phyloP scores from a whole-genome alignment of 2,888 invertebrate species.

The Pheosia tremula region DNA sequence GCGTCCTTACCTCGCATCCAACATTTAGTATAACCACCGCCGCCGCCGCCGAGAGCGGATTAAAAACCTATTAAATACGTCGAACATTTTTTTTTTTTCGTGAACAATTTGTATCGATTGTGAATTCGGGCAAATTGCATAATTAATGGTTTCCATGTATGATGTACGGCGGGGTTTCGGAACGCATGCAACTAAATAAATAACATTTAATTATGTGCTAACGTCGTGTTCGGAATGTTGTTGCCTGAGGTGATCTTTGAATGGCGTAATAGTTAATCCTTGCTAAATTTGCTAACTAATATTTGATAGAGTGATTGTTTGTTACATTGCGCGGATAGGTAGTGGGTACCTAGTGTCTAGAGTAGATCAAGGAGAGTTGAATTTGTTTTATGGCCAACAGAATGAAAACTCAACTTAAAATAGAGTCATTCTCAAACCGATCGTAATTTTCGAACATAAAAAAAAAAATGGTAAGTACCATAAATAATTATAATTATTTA shows the following conservation, averaged over 20 bases:
- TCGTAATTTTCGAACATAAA: too few species aligned
- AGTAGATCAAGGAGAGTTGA: too few species aligned
- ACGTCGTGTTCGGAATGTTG: constrained; percentile 3
- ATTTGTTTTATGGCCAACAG: too few species aligned
- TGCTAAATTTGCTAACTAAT: not conserved
- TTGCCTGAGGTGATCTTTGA: not conserved
- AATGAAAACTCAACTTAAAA: too few species aligned
- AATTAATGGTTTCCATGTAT: constrained; percentile 45
- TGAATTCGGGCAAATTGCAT: constrained; percentile 57
- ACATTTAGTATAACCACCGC: constrained; percentile 21
- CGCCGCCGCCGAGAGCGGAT: constrained; percentile 35
- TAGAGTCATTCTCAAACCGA: too few species aligned
- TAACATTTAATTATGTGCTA: constrained; percentile 27
- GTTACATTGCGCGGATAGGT: too few species aligned
- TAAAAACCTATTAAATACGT: constrained; percentile 54
- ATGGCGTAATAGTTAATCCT: not conserved
- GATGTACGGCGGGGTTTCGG: constrained; percentile 25
- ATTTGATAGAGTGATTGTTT: not conserved
- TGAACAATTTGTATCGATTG: constrained; percentile 48
- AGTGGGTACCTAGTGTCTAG: too few species aligned
- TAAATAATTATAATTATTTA: too few species aligned
- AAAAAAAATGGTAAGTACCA: too few species aligned
- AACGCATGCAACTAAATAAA: constrained; percentile 31
- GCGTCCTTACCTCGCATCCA: constrained; percentile 20
- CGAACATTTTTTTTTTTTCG: constrained; percentile 43